A percentile compares a stretch with the other conserved stretches of the same genome.
Conservation (phyloP, 2,113 vertebrate species). For the Microtus montanus region DNA sequence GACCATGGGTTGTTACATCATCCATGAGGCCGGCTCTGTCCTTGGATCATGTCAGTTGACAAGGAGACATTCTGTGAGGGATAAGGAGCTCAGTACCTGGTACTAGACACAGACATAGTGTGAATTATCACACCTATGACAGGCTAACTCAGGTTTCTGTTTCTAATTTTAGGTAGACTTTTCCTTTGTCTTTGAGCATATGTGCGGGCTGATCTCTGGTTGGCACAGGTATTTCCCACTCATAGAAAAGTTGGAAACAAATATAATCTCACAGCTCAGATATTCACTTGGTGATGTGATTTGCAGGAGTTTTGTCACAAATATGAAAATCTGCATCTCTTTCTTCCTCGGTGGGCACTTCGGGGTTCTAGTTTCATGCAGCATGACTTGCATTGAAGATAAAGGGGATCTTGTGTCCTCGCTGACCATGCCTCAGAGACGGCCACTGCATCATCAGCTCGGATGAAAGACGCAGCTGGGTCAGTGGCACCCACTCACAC, state of each 20-base stretch:
- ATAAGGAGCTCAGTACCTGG: background rate
- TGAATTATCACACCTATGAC: background rate
- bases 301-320: conserved; percentile 65
- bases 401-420: background rate
- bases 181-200: background rate
- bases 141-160: background rate
- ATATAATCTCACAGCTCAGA: conserved; percentile 19
- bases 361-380: background rate
- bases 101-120: background rate
- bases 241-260: conserved; percentile 59
- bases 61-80: background rate
- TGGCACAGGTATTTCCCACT: conserved; percentile 31
- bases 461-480: background rate
- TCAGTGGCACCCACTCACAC: background rate
- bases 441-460: background rate
- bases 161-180: background rate
- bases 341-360: background rate
- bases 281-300: conserved; percentile 55
- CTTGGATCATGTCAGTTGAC: background rate
- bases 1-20: background rate
- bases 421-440: background rate
- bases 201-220: conserved; percentile 7
- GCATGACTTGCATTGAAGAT: background rate
- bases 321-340: conserved; percentile 39
- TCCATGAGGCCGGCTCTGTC: background rate